Evolutionary conservation across 2,888 invertebrate species (phyloP), one percentile per base, ranked within the genome.

Genomic region (Dasypogon diadema): DNA sequence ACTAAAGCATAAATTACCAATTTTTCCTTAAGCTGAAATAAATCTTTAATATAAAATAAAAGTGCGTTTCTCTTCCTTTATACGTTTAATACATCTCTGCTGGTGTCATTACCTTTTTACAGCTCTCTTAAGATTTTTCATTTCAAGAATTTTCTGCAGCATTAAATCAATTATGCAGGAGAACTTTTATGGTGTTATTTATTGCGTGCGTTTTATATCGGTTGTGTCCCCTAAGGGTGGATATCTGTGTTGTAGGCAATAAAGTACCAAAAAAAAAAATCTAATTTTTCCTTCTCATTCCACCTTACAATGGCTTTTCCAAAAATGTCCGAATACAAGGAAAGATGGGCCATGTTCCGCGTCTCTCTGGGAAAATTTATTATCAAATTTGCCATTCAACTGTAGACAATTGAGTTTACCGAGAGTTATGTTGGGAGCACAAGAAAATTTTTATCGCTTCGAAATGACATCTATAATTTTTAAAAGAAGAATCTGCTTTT

Each of bases 121-220:
- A 65, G 46, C 46, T 65, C 65, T 65, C 65, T 65, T 65, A 65
- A 65, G 65, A 65, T 46, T 65, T 65, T 76, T 76, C 76, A 76
- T 74, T 76, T 74, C 74, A 73, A 54, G 65, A 65, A 76, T 60
- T 74, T 74, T 74, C 76, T 74, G 74, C 74, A 73, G 74, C 76
- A 76, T 76, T 76, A 76, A 76, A 76, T 76, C 76, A 76, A 76
- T 76, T 76, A 76, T 76, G 76, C 76, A 76, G 60, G 58, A 74
- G 76, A 74, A 74, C 72, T 76, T 65, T 74, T 68, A 74, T 48
- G 76, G 74, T 76, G 74, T 76, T 76, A 76, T 76, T 76, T 76
- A 76, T 76, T 55, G 74, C 74, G 56, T 58, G 74, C 56, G 72
- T 65, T 65, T 37, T 65, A 65, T 65, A 65, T 65, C 24, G 65